Base-by-base conservation (phyloP, 2,888 invertebrate species). In the Microctonus hyperodae region DNA sequence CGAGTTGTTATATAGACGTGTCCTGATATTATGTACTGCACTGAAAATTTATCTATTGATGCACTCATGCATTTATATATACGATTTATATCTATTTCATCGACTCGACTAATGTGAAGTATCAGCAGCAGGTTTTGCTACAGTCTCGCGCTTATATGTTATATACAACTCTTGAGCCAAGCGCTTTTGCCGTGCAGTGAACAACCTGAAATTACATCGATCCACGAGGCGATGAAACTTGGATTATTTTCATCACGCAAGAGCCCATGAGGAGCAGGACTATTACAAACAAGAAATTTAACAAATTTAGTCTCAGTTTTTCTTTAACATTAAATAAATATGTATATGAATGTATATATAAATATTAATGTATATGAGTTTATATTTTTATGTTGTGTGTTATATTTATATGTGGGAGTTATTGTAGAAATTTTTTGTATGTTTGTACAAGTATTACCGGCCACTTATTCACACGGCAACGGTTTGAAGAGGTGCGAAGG, bases 181-280 rank as follows among this genome's bases (percentile, higher is more conserved):
- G 35, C 25, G 37, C 35, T 64, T 64, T 59, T 67, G 59, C 59
- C 67, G 44, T 64, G 67, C 63, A 63, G 67, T 67, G 67, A 63
- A 67, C 63, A 67, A 67, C 67, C 63, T 63, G 67, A 64, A 67
- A 67, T 67, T 67, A 67, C 67, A 67, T 67, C 63, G 67, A 67
- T 67, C 67, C 67, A 44, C 53, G 51, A 67, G 63, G 63, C 63
- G 59, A 63, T 63, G 67, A 67, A 64, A 67, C 63, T 64, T 67
- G 67, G 59, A 67, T 67, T 67, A 67, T 67, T 67, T 67, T 67
- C 63, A 67, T 67, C 67, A 67, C 67, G 67, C 67, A 51, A 67
- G 58, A 53, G 44, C 37, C 53, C 62, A 62, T 37, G 62, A 55
- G 62, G n/a, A n/a, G n/a, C n/a, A n/a, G n/a, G 13, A 31, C n/a